Percentiles rank a stretch among this genome's conserved stretches.
phyloP scores from a whole-genome alignment of 2,797 vertebrate genomes.

The Todus mexicanus region DNA sequence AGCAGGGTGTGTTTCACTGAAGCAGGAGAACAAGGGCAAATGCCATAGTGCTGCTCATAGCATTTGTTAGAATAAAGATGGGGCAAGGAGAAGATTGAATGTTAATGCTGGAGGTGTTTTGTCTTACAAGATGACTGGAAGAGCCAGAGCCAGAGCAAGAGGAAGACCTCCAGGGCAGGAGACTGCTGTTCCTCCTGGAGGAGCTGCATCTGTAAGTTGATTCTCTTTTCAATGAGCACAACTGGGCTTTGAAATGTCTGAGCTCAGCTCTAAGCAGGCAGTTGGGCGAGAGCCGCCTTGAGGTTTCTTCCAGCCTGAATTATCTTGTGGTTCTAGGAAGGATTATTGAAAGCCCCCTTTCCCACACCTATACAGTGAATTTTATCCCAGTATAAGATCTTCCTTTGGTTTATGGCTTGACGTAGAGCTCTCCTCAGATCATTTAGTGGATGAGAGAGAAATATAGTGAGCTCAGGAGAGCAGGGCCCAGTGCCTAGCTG shows the following conservation, averaged over 20 bases:
- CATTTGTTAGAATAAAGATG: neutral
- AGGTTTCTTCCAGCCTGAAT: neutral
- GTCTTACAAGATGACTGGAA: slow-evolving; percentile 78
- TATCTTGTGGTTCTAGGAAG: neutral
- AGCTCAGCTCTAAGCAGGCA: neutral
- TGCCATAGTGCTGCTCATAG: fast-evolving
- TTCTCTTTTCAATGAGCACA: neutral
- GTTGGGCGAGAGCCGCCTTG: neutral
- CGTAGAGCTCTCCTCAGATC: neutral
- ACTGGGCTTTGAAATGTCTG: neutral
- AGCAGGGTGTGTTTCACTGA: neutral
- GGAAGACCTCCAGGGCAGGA: slow-evolving; percentile 82
- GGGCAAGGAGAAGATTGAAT: neutral
- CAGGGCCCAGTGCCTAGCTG: neutral
- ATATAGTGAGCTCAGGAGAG: neutral
- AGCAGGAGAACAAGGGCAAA: neutral
- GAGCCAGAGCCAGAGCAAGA: slow-evolving; percentile 81
- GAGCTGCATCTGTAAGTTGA: slow-evolving; percentile 67
- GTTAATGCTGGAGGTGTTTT: neutral
- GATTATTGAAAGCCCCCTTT: neutral
- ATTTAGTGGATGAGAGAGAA: neutral
- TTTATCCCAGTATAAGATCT: neutral
- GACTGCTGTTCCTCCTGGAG: slow-evolving; percentile 10
- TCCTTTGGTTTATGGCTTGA: neutral
- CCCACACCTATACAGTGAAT: neutral